Evolutionary conservation across 2,888 invertebrate genomes (phyloP), one percentile per base, ranked within the genome.

Genomic region (Allolobophora icterica): DNA sequence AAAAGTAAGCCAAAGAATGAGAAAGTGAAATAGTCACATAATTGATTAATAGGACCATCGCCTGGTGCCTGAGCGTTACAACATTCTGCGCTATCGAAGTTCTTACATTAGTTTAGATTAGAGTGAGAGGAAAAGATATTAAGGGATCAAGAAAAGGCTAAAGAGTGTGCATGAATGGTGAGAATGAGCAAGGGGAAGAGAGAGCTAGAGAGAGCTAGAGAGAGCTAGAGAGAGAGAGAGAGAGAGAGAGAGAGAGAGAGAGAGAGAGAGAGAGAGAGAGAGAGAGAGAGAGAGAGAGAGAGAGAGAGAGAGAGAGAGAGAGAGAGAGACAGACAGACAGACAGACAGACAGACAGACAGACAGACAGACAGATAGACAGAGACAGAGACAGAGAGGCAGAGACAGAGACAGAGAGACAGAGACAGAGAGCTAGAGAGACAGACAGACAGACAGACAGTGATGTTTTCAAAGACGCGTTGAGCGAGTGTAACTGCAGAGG

Each of bases 221-320:
- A 58, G 90, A 42, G 90, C 89, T n/a, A 34, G 90, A 90, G 84
- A 42, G 45, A 34, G 90, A 42, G 45, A 45, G 90, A 34, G 90
- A 90, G 45, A 30, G 90, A 58, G 90, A 42, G 45, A 90, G 90
- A 34, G 90, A 90, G 45, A 42, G 90, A 58, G 90, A 42, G 90
- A 90, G 90, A 34, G 90, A 90, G 90, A 42, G 90, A 58, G 45
- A 42, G 90, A 90, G 45, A 34, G 90, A 90, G 90, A 42, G 45
- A 58, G 38, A 42, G 90, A 90, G 90, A 34, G 90, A 90, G 71
- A 42, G 90, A 6, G 90, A 42, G 71, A 90, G 84, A 34, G 71
- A 90, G 84, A 30, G 84, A 58, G 84, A 45, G 84, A 90, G 90
- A 24, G 90, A 90, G 2, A 45, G n/a, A 83, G n/a, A 30, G n/a